Conservation (phyloP, 2,888 invertebrate genomes). For the Drosophila anomelani region DNA sequence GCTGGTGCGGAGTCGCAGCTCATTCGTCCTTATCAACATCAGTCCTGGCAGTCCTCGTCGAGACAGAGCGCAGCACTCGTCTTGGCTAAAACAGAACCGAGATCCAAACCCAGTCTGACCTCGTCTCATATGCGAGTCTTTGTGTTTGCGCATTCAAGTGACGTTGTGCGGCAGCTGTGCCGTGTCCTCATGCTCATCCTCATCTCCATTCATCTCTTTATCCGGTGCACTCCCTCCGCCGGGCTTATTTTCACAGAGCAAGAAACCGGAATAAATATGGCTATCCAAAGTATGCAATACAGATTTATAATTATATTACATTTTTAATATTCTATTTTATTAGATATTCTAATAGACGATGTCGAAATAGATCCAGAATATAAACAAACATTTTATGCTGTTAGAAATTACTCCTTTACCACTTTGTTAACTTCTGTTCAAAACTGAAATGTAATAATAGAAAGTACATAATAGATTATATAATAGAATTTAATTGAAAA, state of each 20-base stretch:
- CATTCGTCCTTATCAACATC: constrained; percentile 43
- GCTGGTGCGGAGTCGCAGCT: constrained; percentile 30
- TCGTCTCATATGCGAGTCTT: constrained; percentile 70
- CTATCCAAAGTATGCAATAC: background rate
- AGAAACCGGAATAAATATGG: background rate
- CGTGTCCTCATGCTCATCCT: constrained; percentile 19
- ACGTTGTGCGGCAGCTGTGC: constrained; percentile 52
- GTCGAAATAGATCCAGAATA: background rate
- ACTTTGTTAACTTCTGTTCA: background rate
- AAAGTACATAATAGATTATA: too few species aligned
- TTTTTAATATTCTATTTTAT: background rate
- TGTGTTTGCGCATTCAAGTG: constrained; percentile 78
- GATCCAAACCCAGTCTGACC: constrained; percentile 25
- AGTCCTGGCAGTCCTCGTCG: constrained; percentile 19
- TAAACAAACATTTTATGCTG: background rate
- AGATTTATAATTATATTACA: background rate
- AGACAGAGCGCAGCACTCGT: constrained; percentile 18
- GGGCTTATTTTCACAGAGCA: constrained; percentile 39
- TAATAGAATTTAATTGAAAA: background rate
- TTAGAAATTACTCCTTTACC: too few species aligned
- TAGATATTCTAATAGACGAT: background rate
- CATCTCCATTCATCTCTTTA: constrained; percentile 32
- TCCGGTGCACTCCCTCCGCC: constrained; percentile 26
- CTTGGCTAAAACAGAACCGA: constrained; percentile 10
- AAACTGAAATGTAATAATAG: too few species aligned